A percentile compares a stretch with the other conserved stretches of the same genome.
Evolutionary conservation across 1,140 invertebrate genomes (phyloP).

Genomic region (Microplitis mediator): DNA sequence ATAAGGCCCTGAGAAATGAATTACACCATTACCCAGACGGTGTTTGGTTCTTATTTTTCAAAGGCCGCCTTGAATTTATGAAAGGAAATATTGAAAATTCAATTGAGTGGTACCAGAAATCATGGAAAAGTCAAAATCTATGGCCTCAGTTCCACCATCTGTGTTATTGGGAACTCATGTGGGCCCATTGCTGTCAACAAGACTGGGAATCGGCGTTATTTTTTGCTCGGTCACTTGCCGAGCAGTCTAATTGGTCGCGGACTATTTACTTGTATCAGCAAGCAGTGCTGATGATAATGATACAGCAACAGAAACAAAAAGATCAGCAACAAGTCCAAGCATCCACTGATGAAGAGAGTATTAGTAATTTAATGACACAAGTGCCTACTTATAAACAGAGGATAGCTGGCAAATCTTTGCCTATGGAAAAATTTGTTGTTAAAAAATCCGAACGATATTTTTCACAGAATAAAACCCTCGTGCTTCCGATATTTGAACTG

Average conservation of each 20-base stretch:
- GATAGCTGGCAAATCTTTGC: slow-evolving; percentile 94
- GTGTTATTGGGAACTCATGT: slow-evolving; percentile 95
- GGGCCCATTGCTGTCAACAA: slow-evolving; percentile 75
- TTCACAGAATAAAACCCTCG: slow-evolving; percentile 73
- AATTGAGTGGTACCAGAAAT: slow-evolving; percentile 79
- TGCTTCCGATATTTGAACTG: slow-evolving; percentile 85
- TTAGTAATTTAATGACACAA: slow-evolving; percentile 70
- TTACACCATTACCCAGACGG: slow-evolving; percentile 80
- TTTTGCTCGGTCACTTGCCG: slow-evolving; percentile 74
- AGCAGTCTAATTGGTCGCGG: slow-evolving; percentile 88
- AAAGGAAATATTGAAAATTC: slow-evolving; percentile 79
- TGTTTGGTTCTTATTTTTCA: slow-evolving; percentile 92
- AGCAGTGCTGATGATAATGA: slow-evolving; percentile 81
- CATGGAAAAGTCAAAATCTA: slow-evolving; percentile 81
- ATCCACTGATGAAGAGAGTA: slow-evolving; percentile 59
- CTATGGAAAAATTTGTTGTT: slow-evolving; percentile 94
- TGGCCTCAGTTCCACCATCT: slow-evolving; percentile 96
- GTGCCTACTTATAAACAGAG: slow-evolving; percentile 83
- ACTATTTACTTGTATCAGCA: slow-evolving; percentile 91
- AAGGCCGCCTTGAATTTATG: slow-evolving; percentile 83
- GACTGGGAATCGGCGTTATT: slow-evolving; percentile 76
- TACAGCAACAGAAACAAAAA: slow-evolving; percentile 44
- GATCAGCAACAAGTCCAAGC: slow-evolving; percentile 56
- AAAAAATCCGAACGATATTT: slow-evolving; percentile 82
- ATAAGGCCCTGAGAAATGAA: slow-evolving; percentile 75